A percentile compares a stretch with the other conserved stretches of the same genome.
These are phyloP conservation scores for Orius insidiosus DNA, from an alignment of 1,140 invertebrate genomes.

Conservation along the genomic window DNA sequence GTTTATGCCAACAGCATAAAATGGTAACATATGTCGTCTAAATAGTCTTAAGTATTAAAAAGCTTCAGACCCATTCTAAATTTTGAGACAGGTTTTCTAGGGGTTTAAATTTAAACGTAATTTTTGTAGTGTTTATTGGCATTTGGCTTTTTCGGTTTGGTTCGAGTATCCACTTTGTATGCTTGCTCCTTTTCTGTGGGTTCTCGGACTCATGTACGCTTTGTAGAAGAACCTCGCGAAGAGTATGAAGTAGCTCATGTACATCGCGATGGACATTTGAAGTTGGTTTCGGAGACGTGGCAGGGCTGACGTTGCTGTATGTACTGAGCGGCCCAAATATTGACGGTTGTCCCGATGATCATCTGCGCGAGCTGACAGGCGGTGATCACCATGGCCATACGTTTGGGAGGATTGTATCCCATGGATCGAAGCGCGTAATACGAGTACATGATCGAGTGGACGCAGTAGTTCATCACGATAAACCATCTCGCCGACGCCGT, in stretches of 20 bases:
- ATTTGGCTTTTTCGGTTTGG: too few species aligned
- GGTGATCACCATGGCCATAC: conserved; percentile 84
- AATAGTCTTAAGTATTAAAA: too few species aligned
- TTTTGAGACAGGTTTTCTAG: too few species aligned
- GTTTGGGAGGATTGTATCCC: conserved; percentile 66
- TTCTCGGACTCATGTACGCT: conserved; percentile 43
- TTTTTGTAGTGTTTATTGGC: too few species aligned
- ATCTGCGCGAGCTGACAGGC: conserved; percentile 84
- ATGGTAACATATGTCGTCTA: too few species aligned
- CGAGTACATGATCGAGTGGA: conserved; percentile 95
- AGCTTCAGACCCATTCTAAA: too few species aligned
- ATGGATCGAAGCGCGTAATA: conserved; percentile 88
- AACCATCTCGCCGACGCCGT: conserved; percentile 96
- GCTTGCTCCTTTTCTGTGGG: conserved; percentile 9
- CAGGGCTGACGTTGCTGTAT: conserved; percentile 46
- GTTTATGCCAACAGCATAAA: too few species aligned
- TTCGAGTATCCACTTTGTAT: too few species aligned
- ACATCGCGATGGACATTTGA: conserved; percentile 86
- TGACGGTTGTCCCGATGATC: conserved; percentile 81
- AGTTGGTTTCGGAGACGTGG: conserved; percentile 71
- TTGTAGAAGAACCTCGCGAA: conserved; percentile 84
- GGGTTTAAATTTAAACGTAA: too few species aligned
- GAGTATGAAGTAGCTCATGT: conserved; percentile 81
- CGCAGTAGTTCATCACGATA: conserved; percentile 97
- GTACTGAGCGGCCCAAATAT: conserved; percentile 69